Percentiles rank a stretch among this genome's conserved stretches.
Evolutionary conservation across 2,888 invertebrate species (phyloP).

Genomic region (Dasypolia templi): DNA sequence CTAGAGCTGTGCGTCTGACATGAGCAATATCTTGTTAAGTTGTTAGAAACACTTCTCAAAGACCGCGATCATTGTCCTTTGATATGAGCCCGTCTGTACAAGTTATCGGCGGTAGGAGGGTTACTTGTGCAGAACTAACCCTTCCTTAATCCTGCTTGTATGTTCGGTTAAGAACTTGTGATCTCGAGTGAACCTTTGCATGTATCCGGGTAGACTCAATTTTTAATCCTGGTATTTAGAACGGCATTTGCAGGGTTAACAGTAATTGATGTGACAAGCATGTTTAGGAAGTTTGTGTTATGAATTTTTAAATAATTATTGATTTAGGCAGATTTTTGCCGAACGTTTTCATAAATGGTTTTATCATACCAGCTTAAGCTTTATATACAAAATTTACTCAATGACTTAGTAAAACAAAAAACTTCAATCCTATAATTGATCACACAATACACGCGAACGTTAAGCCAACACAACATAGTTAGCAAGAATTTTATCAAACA

Average conservation of each 20-base stretch:
- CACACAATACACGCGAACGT: too few relatives aligned
- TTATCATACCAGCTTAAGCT: too few relatives aligned
- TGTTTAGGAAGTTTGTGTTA: background rate
- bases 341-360: too few relatives aligned
- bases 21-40: conserved; percentile 49
- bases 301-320: background rate
- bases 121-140: conserved; percentile 49
- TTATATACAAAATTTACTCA: too few relatives aligned
- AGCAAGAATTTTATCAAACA: too few relatives aligned
- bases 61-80: conserved; percentile 51
- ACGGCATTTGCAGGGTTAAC: conserved; percentile 10
- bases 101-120: conserved; percentile 29
- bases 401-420: too few relatives aligned
- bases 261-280: conserved; percentile 18
- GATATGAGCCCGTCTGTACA: conserved; percentile 51
- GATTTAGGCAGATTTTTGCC: too few relatives aligned
- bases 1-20: conserved; percentile 42
- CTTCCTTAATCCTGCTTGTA: conserved; percentile 51
- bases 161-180: conserved; percentile 36
- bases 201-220: conserved; percentile 19
- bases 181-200: conserved; percentile 30
- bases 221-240: conserved; percentile 40
- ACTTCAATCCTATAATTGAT: too few relatives aligned
- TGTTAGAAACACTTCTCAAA: conserved; percentile 51
- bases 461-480: too few relatives aligned